Evolutionary conservation across 1,140 invertebrate genomes (phyloP).

Genomic region (Polypedilum pembai): DNA sequence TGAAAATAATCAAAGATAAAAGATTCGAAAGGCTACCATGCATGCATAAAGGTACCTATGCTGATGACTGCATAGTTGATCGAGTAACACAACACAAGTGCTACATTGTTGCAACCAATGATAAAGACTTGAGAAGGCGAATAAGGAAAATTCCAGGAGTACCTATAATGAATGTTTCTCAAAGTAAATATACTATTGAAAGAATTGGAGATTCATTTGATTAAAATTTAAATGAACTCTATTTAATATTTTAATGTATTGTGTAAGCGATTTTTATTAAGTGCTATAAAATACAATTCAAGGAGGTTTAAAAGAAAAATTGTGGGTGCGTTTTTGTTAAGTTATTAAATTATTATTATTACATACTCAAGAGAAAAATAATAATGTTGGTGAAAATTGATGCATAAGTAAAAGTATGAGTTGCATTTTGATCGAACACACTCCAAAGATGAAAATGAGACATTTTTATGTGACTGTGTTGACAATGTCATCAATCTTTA

Average conservation of each 20-base stretch:
- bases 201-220: slow-evolving; percentile 98
- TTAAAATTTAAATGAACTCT: neutral
- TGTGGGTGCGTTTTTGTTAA: too few relatives aligned
- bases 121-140: slow-evolving; percentile 92
- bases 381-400: too few relatives aligned
- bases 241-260: slow-evolving; percentile 1
- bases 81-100: slow-evolving; percentile 97
- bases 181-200: slow-evolving; percentile 93
- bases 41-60: slow-evolving; percentile 97
- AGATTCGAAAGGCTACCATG: slow-evolving; percentile 89
- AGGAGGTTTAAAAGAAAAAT: too few relatives aligned
- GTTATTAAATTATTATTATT: too few relatives aligned
- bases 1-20: slow-evolving; percentile 93
- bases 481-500: slow-evolving; percentile 99
- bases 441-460: too few relatives aligned
- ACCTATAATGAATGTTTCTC: slow-evolving; percentile 94
- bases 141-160: slow-evolving; percentile 98
- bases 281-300: neutral
- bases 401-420: too few relatives aligned
- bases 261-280: slow-evolving; percentile 1
- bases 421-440: too few relatives aligned
- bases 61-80: slow-evolving; percentile 97
- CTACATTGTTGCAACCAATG: slow-evolving; percentile 99
- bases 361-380: too few relatives aligned
- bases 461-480: slow-evolving; percentile 39